A percentile compares a stretch with the other conserved stretches of the same genome.
phyloP scores from a whole-genome alignment of 1,140 invertebrate species.

The Zaprionus taronus region DNA sequence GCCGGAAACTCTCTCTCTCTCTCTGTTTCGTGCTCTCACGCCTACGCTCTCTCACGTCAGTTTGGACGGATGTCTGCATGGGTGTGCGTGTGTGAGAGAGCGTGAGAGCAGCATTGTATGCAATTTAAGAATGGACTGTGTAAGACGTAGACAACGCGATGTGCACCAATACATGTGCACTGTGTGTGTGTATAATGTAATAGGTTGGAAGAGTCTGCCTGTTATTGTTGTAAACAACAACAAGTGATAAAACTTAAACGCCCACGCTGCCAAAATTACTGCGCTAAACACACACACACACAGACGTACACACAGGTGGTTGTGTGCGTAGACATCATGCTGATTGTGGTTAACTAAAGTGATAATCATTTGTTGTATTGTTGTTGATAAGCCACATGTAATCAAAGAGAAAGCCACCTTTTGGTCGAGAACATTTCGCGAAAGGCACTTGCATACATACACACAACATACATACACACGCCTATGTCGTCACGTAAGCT shows the following conservation, averaged over 20 bases:
- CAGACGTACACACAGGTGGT: neutral
- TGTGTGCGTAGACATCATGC: conserved; percentile 6
- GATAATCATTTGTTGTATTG: conserved; percentile 40
- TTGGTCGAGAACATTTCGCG: conserved; percentile 3
- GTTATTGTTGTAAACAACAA: conserved; percentile 8
- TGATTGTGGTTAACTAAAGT: conserved; percentile 35
- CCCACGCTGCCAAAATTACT: conserved; percentile 10
- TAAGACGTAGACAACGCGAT: conserved; percentile 16
- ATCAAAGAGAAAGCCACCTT: conserved; percentile 45
- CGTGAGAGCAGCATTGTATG: conserved; percentile 14
- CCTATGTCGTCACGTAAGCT: conserved; percentile 8
- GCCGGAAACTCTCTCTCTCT: conserved; percentile 17
- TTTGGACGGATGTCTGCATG: neutral
- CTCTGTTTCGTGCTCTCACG: neutral
- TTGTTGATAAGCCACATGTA: conserved; percentile 38
- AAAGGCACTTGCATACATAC: neutral
- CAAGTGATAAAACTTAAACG: conserved; percentile 14
- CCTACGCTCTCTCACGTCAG: conserved; percentile 14
- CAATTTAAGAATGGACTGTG: conserved; percentile 43
- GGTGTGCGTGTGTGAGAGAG: neutral
- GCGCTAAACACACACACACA: neutral
- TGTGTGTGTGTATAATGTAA: conserved; percentile 3
- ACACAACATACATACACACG: neutral
- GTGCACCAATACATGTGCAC: conserved; percentile 2
- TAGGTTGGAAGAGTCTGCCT: neutral